phyloP scores from a whole-genome alignment of 92 coral and sea anemone genomes.

The Parazoanthus atlanticus region DNA sequence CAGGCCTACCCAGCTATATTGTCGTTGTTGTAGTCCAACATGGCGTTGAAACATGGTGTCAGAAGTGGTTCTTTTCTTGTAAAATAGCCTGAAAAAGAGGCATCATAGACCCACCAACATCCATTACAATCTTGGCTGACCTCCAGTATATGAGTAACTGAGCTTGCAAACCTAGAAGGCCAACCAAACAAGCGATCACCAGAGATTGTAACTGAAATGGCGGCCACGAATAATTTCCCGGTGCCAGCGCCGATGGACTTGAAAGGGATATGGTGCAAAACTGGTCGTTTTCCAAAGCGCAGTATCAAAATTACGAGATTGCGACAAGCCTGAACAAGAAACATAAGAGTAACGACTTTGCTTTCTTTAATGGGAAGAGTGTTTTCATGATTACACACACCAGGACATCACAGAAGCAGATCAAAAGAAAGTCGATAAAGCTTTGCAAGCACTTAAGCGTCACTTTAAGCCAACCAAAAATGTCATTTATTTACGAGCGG shows the following conservation, averaged over 20 bases:
- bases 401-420: slow-evolving; percentile 34
- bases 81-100: slow-evolving; percentile 6
- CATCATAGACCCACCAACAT: background rate
- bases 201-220: slow-evolving; percentile 10
- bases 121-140: background rate
- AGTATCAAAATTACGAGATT: slow-evolving; percentile 44
- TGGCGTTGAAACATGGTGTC: slow-evolving; percentile 15
- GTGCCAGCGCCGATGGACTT: slow-evolving; percentile 42
- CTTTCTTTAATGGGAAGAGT: slow-evolving; percentile 48
- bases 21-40: slow-evolving; percentile 8
- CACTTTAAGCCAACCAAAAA: slow-evolving; percentile 38
- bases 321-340: slow-evolving; percentile 42
- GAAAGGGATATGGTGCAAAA: slow-evolving; percentile 41
- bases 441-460: slow-evolving; percentile 25
- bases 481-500: slow-evolving; percentile 40
- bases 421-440: slow-evolving; percentile 11
- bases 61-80: slow-evolving; percentile 3
- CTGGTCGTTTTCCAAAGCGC: slow-evolving; percentile 42
- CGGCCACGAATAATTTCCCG: slow-evolving; percentile 32
- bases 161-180: background rate
- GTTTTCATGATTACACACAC: slow-evolving; percentile 38
- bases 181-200: background rate
- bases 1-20: background rate
- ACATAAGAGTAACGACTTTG: slow-evolving; percentile 30
- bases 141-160: background rate